phyloP scores from a whole-genome alignment of 2,797 vertebrate genomes.

The Phataginus tetradactyla region DNA sequence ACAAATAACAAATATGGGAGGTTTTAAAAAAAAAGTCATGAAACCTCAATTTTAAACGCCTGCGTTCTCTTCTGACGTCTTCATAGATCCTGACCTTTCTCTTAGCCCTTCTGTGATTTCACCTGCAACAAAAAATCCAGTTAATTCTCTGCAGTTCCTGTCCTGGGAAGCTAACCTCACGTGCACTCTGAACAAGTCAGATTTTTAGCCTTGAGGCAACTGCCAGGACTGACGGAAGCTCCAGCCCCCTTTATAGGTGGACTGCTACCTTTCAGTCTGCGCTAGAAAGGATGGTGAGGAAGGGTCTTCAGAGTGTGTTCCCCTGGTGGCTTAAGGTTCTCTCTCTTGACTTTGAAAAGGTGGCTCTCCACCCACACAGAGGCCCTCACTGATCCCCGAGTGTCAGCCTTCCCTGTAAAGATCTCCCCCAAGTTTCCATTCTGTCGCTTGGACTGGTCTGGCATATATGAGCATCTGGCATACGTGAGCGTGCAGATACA shows the following conservation, averaged over 20 bases:
- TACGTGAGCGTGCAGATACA: no score
- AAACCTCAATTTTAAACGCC: not conserved
- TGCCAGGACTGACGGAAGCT: not conserved
- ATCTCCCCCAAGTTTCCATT: not conserved
- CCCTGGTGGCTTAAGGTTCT: not conserved
- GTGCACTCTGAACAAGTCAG: not conserved
- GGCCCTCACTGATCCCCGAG: not conserved
- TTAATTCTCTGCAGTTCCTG: not conserved
- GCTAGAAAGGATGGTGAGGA: not conserved
- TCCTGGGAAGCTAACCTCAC: no score
- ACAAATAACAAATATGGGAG: not conserved
- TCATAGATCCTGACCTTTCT: not conserved
- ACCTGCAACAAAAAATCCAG: not conserved
- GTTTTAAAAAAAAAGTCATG: not conserved
- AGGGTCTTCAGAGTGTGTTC: not conserved
- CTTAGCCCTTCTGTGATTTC: not conserved
- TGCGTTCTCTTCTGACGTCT: not conserved
- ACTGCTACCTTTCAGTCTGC: not conserved
- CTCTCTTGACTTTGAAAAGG: not conserved
- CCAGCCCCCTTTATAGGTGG: not conserved
- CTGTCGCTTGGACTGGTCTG: rapidly evolving
- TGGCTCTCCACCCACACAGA: not conserved
- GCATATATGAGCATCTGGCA: no score
- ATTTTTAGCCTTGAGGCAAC: not conserved
- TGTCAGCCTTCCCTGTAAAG: not conserved